Evolutionary conservation across 2,888 invertebrate genomes (phyloP).

Genomic region (Cantharis rufa): DNA sequence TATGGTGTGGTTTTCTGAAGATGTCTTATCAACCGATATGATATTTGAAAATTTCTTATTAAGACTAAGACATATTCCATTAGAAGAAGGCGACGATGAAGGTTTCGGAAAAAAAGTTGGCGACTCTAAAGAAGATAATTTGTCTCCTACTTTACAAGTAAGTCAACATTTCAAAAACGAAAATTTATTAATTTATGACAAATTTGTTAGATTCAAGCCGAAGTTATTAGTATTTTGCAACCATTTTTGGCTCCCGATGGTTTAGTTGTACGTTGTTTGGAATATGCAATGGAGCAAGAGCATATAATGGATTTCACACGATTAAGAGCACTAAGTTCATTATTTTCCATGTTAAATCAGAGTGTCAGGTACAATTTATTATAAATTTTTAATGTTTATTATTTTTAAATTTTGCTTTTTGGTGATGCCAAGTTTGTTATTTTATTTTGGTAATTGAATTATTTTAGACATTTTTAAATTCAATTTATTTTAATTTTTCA

Average conservation of each 20-base stretch:
- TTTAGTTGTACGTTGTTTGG: slow-evolving; percentile 88
- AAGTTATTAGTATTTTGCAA: slow-evolving; percentile 83
- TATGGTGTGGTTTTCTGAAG: slow-evolving; percentile 99
- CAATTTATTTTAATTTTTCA: slow-evolving; percentile 40
- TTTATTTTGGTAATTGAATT: no score
- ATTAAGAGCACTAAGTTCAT: slow-evolving; percentile 90
- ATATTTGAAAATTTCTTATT: slow-evolving; percentile 95
- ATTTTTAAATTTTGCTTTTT: no score
- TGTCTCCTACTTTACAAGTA: slow-evolving; percentile 81
- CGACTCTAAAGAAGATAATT: slow-evolving; percentile 73
- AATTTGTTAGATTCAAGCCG: slow-evolving; percentile 74
- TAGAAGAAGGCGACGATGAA: slow-evolving; percentile 90
- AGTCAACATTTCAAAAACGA: slow-evolving; percentile 4
- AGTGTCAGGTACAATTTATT: slow-evolving; percentile 70
- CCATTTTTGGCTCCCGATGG: slow-evolving; percentile 91
- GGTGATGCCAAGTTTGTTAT: no score
- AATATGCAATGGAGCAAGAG: slow-evolving; percentile 89
- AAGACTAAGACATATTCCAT: slow-evolving; percentile 80
- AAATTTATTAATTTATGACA: neutral
- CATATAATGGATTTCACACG: slow-evolving; percentile 99
- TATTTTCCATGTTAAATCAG: slow-evolving; percentile 98
- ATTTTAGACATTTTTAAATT: neutral
- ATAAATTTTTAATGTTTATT: neutral
- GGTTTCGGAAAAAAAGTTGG: slow-evolving; percentile 63
- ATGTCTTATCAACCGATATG: slow-evolving; percentile 98